These are phyloP conservation scores for Buceros bicornis DNA, from an alignment of 2,797 vertebrate genomes.

Conservation along the genomic window DNA sequence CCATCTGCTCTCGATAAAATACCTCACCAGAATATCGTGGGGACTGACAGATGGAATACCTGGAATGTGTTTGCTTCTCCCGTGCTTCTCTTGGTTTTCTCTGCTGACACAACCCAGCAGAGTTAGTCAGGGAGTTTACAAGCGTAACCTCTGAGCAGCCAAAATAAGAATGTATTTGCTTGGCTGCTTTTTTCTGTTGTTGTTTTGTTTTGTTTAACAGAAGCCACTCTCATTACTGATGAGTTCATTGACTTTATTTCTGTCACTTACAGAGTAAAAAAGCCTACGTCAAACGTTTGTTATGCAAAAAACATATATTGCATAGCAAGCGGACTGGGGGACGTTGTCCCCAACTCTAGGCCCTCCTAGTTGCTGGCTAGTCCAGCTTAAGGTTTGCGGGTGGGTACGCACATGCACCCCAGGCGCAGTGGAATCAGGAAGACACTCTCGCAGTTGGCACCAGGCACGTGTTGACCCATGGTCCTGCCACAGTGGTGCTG, in stretches of 20 bases:
- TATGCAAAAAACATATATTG: neutral
- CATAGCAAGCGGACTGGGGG: neutral
- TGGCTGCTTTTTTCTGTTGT: neutral
- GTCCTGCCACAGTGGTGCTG: too few relatives aligned
- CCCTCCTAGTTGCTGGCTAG: neutral
- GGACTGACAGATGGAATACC: neutral
- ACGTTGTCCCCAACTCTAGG: neutral
- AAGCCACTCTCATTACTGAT: neutral
- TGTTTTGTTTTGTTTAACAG: neutral
- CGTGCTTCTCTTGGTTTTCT: neutral
- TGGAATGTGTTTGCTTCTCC: neutral
- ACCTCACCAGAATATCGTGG: neutral
- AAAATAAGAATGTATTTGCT: neutral
- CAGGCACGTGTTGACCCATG: too few relatives aligned
- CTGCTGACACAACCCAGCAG: neutral
- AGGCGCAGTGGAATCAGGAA: too few relatives aligned
- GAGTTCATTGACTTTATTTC: neutral
- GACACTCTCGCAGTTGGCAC: too few relatives aligned
- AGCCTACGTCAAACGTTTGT: neutral
- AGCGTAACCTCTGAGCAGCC: neutral
- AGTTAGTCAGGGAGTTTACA: neutral
- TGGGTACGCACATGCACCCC: too few relatives aligned
- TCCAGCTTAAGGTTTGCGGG: neutral
- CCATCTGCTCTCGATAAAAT: neutral
- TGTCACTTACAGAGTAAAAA: neutral